Percentiles rank a stretch among this genome's conserved stretches.
Evolutionary conservation across 2,888 invertebrate species (phyloP).

Genomic region (Yponomeuta malinellus): DNA sequence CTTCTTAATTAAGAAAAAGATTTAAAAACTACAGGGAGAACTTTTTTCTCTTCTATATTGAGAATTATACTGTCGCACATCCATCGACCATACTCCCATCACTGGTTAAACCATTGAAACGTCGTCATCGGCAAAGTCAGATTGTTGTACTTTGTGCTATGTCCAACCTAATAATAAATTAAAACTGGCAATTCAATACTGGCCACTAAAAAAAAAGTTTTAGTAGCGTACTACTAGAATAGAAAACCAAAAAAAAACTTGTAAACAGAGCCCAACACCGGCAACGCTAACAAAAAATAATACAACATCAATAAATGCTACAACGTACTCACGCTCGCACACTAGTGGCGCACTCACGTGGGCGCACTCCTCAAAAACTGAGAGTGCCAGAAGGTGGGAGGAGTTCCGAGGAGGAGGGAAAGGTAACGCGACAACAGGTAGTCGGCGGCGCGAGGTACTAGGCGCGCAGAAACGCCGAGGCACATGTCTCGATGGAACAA

Average conservation of each 20-base stretch:
- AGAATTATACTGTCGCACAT: too few relatives aligned
- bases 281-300: neutral
- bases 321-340: neutral
- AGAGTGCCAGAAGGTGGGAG: conserved; percentile 4
- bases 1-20: too few relatives aligned
- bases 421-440: conserved; percentile 25
- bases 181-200: too few relatives aligned
- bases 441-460: conserved; percentile 25
- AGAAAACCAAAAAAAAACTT: neutral
- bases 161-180: too few relatives aligned
- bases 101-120: too few relatives aligned
- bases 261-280: neutral
- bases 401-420: conserved; percentile 13
- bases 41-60: too few relatives aligned
- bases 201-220: too few relatives aligned
- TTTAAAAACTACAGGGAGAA: too few relatives aligned
- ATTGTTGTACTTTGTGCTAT: too few relatives aligned
- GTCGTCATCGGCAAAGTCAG: too few relatives aligned
- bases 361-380: neutral
- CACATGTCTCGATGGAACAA: neutral
- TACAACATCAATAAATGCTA: neutral
- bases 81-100: too few relatives aligned
- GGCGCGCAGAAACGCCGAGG: conserved; percentile 20
- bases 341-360: neutral
- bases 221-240: neutral